These are phyloP conservation scores for Parazoanthus darwini DNA, from an alignment of 92 coral and sea anemone genomes.

Conservation along the genomic window DNA sequence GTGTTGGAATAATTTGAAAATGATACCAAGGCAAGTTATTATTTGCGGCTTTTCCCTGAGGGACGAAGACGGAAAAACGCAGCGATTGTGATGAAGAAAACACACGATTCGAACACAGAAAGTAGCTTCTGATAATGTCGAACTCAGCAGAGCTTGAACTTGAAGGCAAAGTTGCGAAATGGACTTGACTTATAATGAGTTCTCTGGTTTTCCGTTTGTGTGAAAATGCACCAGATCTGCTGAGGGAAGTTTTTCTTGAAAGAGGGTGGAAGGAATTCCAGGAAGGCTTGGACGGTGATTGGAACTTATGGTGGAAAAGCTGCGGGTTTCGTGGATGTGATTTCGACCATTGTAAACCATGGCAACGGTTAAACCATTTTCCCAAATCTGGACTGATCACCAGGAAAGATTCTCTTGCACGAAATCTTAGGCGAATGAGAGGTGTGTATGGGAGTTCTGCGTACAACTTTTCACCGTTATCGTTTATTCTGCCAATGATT, in stretches of 20 bases:
- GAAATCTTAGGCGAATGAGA: constrained; percentile 83
- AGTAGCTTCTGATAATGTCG: neutral
- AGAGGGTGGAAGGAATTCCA: constrained; percentile 81
- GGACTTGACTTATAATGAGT: constrained; percentile 21
- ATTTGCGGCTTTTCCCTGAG: neutral
- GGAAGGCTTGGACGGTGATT: constrained; percentile 57
- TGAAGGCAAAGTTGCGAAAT: neutral
- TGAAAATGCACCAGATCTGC: constrained; percentile 78
- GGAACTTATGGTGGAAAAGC: constrained; percentile 92
- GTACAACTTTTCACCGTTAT: constrained; percentile 70
- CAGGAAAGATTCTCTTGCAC: constrained; percentile 79
- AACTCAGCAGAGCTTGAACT: neutral
- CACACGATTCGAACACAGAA: neutral
- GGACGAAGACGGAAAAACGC: neutral
- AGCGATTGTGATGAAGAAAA: neutral
- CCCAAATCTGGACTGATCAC: constrained; percentile 81
- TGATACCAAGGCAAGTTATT: neutral
- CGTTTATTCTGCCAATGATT: constrained; percentile 81
- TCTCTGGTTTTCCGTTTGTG: constrained; percentile 78
- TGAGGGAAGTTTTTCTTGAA: constrained; percentile 76
- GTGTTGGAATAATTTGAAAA: neutral
- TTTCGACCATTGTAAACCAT: constrained; percentile 79
- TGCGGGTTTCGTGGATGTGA: constrained; percentile 80
- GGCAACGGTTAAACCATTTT: constrained; percentile 93
- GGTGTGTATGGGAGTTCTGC: constrained; percentile 69